A percentile compares a stretch with the other conserved stretches of the same genome.
Evolutionary conservation across 1,140 invertebrate species (phyloP).

Genomic region (Drosophila nigrodunni): DNA sequence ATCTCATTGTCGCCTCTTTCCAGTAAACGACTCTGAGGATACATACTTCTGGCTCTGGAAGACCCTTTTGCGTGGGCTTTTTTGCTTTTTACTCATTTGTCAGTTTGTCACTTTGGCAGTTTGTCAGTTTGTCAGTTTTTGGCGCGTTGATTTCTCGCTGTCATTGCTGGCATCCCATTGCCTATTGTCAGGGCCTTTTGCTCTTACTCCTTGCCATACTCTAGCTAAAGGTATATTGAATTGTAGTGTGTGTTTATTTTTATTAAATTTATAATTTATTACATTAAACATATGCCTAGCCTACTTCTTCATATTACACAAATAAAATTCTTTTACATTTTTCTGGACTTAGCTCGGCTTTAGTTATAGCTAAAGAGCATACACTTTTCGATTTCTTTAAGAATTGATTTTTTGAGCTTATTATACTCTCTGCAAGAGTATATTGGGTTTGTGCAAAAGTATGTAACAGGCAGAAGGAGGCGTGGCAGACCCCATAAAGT

Average conservation of each 20-base stretch:
- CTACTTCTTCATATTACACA: too few species aligned
- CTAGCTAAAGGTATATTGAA: neutral
- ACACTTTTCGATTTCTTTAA: neutral
- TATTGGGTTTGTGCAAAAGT: too few species aligned
- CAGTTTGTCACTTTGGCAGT: conserved; percentile 61
- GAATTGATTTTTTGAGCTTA: conserved; percentile 7
- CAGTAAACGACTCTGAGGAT: neutral
- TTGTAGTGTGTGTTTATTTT: too few species aligned
- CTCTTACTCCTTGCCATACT: conserved; percentile 15
- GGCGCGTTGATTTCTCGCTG: conserved; percentile 72
- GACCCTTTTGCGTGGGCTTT: conserved; percentile 42
- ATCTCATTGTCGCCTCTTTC: neutral
- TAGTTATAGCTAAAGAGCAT: neutral
- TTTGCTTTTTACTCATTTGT: conserved; percentile 68
- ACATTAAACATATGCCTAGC: too few species aligned
- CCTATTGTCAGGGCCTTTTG: conserved; percentile 16
- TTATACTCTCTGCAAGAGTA: too few species aligned
- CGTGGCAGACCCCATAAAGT: too few species aligned
- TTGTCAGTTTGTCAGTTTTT: conserved; percentile 71
- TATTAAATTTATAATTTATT: neutral
- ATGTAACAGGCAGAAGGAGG: too few species aligned
- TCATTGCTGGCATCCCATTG: conserved; percentile 61
- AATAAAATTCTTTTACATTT: neutral
- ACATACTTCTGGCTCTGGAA: neutral
- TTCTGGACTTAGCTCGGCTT: neutral